These are phyloP conservation scores for Gallinago solitaria DNA, from an alignment of 2,797 vertebrate genomes.

Conservation along the genomic window DNA sequence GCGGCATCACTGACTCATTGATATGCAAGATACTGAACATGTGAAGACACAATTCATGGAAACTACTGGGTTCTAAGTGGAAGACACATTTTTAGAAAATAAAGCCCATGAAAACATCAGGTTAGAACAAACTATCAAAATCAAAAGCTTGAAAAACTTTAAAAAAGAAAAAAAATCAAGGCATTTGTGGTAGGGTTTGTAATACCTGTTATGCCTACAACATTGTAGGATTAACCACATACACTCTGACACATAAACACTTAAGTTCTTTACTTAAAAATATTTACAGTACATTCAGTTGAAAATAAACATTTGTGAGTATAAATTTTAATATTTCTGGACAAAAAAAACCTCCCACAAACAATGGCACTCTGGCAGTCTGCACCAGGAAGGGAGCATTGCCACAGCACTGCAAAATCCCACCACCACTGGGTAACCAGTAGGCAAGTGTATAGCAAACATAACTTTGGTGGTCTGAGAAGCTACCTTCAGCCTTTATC, in stretches of 20 bases:
- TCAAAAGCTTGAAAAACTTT: neutral
- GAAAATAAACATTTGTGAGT: neutral
- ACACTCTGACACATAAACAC: neutral
- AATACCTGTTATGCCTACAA: neutral
- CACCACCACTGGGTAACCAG: neutral
- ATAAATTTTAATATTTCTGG: neutral
- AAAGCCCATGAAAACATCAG: neutral
- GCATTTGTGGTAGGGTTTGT: neutral
- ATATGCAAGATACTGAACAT: neutral
- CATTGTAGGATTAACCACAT: neutral
- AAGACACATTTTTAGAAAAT: neutral
- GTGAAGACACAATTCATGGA: neutral
- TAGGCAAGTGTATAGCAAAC: accelerated
- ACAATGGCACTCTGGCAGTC: neutral
- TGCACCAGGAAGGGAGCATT: neutral
- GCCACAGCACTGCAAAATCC: neutral
- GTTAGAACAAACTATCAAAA: neutral
- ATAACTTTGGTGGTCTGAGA: neutral
- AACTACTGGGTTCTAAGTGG: neutral
- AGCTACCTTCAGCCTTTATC: neutral
- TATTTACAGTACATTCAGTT: neutral
- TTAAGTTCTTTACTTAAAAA: neutral
- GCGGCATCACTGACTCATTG: neutral
- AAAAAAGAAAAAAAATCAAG: neutral
- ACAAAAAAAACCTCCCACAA: neutral